Conservation (phyloP, 1,140 invertebrate genomes). For the Microplitis mediator region DNA sequence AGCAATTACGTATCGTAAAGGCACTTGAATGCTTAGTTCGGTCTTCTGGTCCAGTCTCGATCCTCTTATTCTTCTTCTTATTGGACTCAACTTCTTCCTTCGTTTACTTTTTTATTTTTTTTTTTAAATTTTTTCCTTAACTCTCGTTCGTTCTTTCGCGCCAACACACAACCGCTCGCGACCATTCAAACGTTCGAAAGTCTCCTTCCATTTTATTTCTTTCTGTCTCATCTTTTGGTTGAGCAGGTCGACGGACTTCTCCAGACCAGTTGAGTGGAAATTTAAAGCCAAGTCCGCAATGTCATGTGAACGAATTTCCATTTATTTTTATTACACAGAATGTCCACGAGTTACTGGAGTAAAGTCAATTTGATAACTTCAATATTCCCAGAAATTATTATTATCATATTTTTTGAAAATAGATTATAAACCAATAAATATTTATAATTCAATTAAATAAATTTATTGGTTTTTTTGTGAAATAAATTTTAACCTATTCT, state of each 20-base stretch:
- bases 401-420: not conserved
- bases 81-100: no score
- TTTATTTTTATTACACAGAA: not conserved
- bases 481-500: not conserved
- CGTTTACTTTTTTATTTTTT: no score
- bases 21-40: not conserved
- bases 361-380: no score
- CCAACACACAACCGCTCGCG: conserved; percentile 1
- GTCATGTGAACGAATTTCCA: conserved; percentile 2
- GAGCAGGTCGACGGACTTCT: not conserved
- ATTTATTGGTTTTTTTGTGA: not conserved
- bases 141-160: not conserved
- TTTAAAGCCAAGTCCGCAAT: not conserved
- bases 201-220: not conserved
- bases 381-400: not conserved
- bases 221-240: not conserved
- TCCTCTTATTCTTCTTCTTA: not conserved
- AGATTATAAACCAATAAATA: no score
- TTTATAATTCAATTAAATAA: no score
- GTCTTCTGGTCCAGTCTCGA: not conserved
- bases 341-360: not conserved
- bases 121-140: not conserved
- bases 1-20: conserved; percentile 1
- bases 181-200: conserved; percentile 1
- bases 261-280: conserved; percentile 1